phyloP scores from a whole-genome alignment of 2,888 invertebrate species.

The Drosophila robusta region DNA sequence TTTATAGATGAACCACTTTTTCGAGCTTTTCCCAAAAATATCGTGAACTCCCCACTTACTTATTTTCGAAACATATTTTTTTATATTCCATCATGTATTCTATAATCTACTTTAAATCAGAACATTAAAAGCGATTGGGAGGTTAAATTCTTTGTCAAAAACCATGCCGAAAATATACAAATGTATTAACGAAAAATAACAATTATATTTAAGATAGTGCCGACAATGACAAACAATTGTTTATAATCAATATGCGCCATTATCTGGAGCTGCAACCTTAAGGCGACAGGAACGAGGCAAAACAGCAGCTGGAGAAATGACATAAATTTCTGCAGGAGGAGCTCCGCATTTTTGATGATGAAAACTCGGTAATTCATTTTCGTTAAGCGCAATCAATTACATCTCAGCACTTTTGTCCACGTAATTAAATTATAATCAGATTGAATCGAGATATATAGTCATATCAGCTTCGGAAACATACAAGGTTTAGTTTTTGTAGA shows the following conservation, averaged over 20 bases:
- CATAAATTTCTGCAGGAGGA: slow-evolving; percentile 64
- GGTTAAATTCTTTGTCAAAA: too few species aligned
- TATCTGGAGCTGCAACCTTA: slow-evolving; percentile 73
- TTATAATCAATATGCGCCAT: slow-evolving; percentile 48
- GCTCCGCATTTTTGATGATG: slow-evolving; percentile 50
- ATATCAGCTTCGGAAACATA: slow-evolving; percentile 45
- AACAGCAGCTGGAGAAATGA: slow-evolving; percentile 80
- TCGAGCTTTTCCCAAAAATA: too few species aligned
- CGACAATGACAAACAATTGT: too few species aligned
- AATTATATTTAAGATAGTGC: too few species aligned
- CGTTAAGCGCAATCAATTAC: slow-evolving; percentile 22
- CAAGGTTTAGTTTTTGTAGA: slow-evolving; percentile 10
- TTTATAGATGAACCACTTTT: too few species aligned
- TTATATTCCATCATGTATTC: too few species aligned
- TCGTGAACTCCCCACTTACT: too few species aligned
- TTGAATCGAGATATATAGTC: slow-evolving; percentile 32
- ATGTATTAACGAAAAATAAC: too few species aligned
- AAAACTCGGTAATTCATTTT: slow-evolving; percentile 35
- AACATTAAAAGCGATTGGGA: too few species aligned
- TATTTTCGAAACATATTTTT: too few species aligned
- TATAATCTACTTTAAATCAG: too few species aligned
- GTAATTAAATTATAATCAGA: slow-evolving; percentile 3
- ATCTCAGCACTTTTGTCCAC: slow-evolving; percentile 38
- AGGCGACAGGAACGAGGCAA: slow-evolving; percentile 79
- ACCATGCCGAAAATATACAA: too few species aligned